Evolutionary conservation across 2,888 invertebrate species (phyloP).

Genomic region (Schrankia costaestrigalis): DNA sequence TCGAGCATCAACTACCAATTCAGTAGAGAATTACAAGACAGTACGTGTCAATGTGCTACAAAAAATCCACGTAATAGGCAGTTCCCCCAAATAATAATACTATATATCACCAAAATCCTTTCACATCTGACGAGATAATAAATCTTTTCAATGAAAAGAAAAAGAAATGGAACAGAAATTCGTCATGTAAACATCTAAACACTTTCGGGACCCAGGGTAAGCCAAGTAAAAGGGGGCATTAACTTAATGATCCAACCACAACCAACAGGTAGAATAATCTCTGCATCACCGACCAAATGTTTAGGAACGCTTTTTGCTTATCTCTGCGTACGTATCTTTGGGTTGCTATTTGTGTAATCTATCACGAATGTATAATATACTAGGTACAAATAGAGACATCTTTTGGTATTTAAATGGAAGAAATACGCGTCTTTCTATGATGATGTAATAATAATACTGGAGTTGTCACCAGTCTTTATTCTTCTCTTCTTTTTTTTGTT

Average conservation of each 20-base stretch:
- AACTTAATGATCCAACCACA: slow-evolving; percentile 36
- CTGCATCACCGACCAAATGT: slow-evolving; percentile 11
- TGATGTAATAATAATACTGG: too few relatives aligned
- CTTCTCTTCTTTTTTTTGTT: too few relatives aligned
- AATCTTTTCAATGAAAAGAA: slow-evolving; percentile 22
- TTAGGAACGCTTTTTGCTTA: too few relatives aligned
- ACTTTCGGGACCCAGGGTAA: slow-evolving; percentile 19
- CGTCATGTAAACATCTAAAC: slow-evolving; percentile 32
- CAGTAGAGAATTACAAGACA: slow-evolving; percentile 9
- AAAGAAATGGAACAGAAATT: slow-evolving; percentile 25
- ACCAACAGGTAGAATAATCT: slow-evolving; percentile 44
- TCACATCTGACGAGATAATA: slow-evolving; percentile 26
- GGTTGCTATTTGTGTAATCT: too few relatives aligned
- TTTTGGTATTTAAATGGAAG: too few relatives aligned
- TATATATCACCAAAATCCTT: slow-evolving; percentile 17
- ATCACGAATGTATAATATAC: too few relatives aligned
- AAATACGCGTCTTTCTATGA: too few relatives aligned
- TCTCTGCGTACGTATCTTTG: too few relatives aligned
- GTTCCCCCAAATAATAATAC: slow-evolving; percentile 10
- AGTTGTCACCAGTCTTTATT: too few relatives aligned
- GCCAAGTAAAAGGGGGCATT: slow-evolving; percentile 34
- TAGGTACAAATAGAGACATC: too few relatives aligned
- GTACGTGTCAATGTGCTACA: slow-evolving; percentile 10
- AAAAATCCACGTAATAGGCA: slow-evolving; percentile 9
- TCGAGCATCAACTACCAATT: slow-evolving; percentile 4